phyloP scores from a whole-genome alignment of 2,888 invertebrate genomes.

The Sminthurinus aureus region DNA sequence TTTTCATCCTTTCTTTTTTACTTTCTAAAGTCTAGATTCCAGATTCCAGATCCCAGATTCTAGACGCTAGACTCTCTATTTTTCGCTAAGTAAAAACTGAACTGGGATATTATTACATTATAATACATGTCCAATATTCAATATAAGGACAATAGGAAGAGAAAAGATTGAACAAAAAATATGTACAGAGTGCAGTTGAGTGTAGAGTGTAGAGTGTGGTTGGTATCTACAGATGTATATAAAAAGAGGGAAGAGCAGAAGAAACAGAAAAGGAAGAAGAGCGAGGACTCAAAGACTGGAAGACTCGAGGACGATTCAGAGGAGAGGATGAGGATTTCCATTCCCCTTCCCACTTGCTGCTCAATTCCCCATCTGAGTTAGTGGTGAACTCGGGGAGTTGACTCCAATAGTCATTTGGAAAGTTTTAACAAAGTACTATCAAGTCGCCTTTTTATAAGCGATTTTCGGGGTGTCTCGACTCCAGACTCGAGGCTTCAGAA shows the following conservation, averaged over 20 bases:
- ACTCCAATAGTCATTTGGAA: conserved; percentile 45
- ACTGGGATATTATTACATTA: too few species aligned
- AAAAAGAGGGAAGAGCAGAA: background rate
- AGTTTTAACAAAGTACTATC: conserved; percentile 46
- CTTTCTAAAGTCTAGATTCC: too few species aligned
- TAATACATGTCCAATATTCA: too few species aligned
- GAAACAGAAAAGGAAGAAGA: too few species aligned
- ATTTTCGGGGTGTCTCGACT: conserved; percentile 29
- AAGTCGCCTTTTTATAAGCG: conserved; percentile 41
- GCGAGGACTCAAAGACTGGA: background rate
- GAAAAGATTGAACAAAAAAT: too few species aligned
- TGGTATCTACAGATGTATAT: background rate
- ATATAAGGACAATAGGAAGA: too few species aligned
- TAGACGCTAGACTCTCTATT: background rate
- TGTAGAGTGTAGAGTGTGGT: background rate
- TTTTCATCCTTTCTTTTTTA: background rate
- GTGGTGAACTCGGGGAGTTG: conserved; percentile 39
- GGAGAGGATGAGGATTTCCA: background rate
- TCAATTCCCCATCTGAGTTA: conserved; percentile 37
- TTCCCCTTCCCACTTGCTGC: conserved; percentile 4
- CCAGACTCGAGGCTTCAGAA: too few species aligned
- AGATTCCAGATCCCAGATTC: too few species aligned
- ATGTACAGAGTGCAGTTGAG: background rate
- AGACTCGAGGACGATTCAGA: conserved; percentile 4
- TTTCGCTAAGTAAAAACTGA: background rate